Conservation (phyloP, 2,888 invertebrate genomes). For the Dryobotodes eremita region DNA sequence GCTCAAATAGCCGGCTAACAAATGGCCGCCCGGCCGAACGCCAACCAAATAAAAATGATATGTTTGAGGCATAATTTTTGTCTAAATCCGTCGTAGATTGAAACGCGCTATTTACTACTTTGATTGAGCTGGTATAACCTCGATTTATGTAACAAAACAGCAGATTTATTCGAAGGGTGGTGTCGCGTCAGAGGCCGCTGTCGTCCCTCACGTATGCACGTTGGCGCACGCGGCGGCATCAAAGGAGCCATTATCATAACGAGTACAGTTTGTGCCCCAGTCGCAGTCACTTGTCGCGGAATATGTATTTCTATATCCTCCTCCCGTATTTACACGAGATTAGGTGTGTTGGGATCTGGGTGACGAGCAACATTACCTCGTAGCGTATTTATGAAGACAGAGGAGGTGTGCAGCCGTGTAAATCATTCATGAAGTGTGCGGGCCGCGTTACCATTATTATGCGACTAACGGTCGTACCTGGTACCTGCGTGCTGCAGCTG, state of each 20-base stretch:
- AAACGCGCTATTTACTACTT: constrained; percentile 69
- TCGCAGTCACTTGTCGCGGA: constrained; percentile 5
- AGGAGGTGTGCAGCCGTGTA: constrained; percentile 41
- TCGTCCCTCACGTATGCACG: neutral
- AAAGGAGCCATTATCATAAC: constrained; percentile 42
- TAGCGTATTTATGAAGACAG: constrained; percentile 59
- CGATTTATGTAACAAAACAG: constrained; percentile 63
- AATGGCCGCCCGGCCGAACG: constrained; percentile 72
- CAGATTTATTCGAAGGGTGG: constrained; percentile 57
- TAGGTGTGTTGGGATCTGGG: constrained; percentile 20
- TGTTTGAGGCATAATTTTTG: constrained; percentile 73
- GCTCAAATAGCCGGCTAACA: constrained; percentile 74
- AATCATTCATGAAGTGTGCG: constrained; percentile 66
- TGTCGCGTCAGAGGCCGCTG: neutral
- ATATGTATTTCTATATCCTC: constrained; percentile 22
- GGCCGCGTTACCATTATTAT: constrained; percentile 12
- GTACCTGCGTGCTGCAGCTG: neutral
- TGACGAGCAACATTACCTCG: constrained; percentile 42
- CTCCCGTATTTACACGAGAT: constrained; percentile 23
- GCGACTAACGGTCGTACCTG: constrained; percentile 1
- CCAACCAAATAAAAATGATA: constrained; percentile 80
- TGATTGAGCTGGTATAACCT: constrained; percentile 68
- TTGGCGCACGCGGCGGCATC: neutral
- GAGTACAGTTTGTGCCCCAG: constrained; percentile 24
- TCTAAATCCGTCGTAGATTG: constrained; percentile 68